Conservation (phyloP, 1,140 invertebrate species). For the Bilobella aurantiaca region DNA sequence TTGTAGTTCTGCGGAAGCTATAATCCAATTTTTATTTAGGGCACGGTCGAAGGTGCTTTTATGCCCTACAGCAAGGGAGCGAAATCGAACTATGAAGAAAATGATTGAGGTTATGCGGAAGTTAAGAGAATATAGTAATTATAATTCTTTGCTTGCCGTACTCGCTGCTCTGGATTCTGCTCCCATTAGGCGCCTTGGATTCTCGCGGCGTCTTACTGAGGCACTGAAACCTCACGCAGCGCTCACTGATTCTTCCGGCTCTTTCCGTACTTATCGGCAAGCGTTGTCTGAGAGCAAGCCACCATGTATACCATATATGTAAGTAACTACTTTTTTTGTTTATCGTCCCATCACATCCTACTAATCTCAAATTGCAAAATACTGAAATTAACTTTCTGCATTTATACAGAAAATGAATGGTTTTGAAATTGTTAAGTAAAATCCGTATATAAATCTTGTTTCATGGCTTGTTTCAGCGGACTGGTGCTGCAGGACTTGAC, state of each 20-base stretch:
- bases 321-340: conserved; percentile 40
- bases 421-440: too few species aligned
- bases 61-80: conserved; percentile 74
- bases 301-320: conserved; percentile 98
- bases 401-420: too few species aligned
- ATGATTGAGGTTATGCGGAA: conserved; percentile 99
- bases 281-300: conserved; percentile 87
- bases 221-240: conserved; percentile 85
- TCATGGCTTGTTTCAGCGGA: conserved; percentile 55
- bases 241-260: conserved; percentile 90
- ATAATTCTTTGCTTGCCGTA: conserved; percentile 94
- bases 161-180: conserved; percentile 93
- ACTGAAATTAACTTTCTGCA: too few species aligned
- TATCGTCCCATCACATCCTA: too few species aligned
- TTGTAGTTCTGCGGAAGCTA: too few species aligned
- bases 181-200: conserved; percentile 85
- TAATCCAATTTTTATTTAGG: conserved; percentile 44
- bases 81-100: conserved; percentile 92
- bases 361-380: too few species aligned
- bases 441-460: too few species aligned
- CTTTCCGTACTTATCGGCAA: conserved; percentile 87
- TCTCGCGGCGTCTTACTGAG: conserved; percentile 86
- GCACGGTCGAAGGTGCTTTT: conserved; percentile 67
- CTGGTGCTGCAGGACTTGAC: conserved; percentile 96
- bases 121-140: conserved; percentile 93